Evolutionary conservation across 2,888 invertebrate species (phyloP).

Genomic region (Seladonia tumulorum): DNA sequence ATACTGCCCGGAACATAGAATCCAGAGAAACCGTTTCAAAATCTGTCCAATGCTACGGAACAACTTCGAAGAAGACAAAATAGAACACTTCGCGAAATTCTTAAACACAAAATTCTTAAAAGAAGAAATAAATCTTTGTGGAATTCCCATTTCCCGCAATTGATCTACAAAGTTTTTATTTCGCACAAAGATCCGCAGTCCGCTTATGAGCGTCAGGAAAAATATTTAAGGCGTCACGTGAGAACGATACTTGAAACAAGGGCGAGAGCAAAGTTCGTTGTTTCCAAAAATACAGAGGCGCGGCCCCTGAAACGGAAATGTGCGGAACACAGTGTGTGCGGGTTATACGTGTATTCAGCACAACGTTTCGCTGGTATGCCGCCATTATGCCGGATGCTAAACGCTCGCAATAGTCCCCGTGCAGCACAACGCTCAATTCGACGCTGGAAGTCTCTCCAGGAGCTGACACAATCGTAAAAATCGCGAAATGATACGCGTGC

Average conservation of each 20-base stretch:
- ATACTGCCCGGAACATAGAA: not conserved
- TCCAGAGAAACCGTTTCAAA: not conserved
- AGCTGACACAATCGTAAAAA: conserved; percentile 47
- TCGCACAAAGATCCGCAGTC: not conserved
- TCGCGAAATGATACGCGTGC: conserved; percentile 26
- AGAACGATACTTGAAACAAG: conserved; percentile 10
- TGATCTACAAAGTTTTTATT: not conserved
- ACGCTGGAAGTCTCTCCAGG: conserved; percentile 36
- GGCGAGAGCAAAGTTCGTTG: conserved; percentile 47
- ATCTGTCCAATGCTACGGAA: not conserved
- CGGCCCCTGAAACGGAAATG: conserved; percentile 50
- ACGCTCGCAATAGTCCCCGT: conserved; percentile 46
- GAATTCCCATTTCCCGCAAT: not conserved
- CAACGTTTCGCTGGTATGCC: conserved; percentile 30
- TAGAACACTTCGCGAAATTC: not conserved
- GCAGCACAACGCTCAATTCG: conserved; percentile 20
- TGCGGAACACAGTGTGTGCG: conserved; percentile 32
- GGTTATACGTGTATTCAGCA: conserved; percentile 20
- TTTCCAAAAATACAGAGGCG: conserved; percentile 50
- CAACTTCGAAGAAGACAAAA: not conserved
- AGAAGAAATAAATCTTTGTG: not conserved
- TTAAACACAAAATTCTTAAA: not conserved
- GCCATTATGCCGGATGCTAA: conserved; percentile 61
- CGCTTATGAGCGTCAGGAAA: not conserved
- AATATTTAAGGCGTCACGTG: not conserved